Evolutionary conservation across 1,140 invertebrate species (phyloP), one percentile per base, ranked within the genome.

Genomic region (Meteorus sp.): DNA sequence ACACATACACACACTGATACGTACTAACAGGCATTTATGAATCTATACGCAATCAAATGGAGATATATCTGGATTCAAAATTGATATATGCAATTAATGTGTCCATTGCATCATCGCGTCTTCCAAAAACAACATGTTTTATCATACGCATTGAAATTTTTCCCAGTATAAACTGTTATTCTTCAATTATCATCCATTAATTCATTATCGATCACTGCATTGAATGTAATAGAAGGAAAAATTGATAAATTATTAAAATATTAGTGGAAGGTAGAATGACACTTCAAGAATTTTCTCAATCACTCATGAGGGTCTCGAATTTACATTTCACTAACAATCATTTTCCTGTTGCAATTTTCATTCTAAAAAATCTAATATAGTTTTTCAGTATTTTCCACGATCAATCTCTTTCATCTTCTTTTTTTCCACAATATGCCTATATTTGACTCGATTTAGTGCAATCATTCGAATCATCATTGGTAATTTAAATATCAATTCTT

Each of bases 31-130:
- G 19, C 15, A 29, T 29, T 51, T 20, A 50, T 37, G 47, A n/a
- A n/a, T n/a, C n/a, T n/a, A n/a, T n/a, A n/a, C 17, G 37, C 56
- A 57, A 35, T 52, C 52, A 25, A 47, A 52, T 41, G 48, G 44
- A 37, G 19, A 50, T 15, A 45, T 17, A 44, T 60, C 35, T 50
- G 29, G 35, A 60, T 56, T 27, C 35, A 41, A 56, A 54, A 56
- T 50, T 48, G 23, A 39, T 47, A 54, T 19, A 55, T 39, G 23
- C 39, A 22, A 35, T 39, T 50, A 15, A 33, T 20, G 57, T 53
- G 50, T 60, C 52, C 37, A 56, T 48, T 56, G 53, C 53, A 60
- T 56, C 48, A 48, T 50, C 59, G 51, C 59, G 59, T 60, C 59
- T 60, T 60, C 59, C 59, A 60, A 60, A 53, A 55, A 56, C 53